Evolutionary conservation across 2,797 vertebrate genomes (phyloP), one percentile per base, ranked within the genome.

Genomic region (Zonotrichia albicollis): DNA sequence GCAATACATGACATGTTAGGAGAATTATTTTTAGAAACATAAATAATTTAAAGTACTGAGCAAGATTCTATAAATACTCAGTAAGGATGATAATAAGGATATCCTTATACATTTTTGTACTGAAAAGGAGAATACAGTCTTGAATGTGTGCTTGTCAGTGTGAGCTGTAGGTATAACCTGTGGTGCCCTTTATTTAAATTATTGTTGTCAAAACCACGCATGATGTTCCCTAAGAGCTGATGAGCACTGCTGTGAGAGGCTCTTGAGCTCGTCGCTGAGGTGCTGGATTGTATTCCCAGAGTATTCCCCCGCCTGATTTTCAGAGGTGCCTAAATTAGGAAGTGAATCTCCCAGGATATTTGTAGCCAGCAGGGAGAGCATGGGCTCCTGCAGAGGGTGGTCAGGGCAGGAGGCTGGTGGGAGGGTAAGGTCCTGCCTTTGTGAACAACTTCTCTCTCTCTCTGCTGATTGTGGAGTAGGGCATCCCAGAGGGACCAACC

Each of bases 11-110:
- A 67, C 93, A 70, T 61, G 75, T 58, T 68, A 77, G 87, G 87
- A 79, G 27, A 68, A 46, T 60, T 94, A 94, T 96, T 97, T 96
- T 95, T 95, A 92, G 94, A 93, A 87, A 67, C 67, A 76, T 95
- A 93, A 93, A 95, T 95, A 89, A 93, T 96, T 93, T 80, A 95
- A 88, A 60, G 29, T 72, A 71, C 66, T 76, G 75, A 95, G 57
- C 81, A 66, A 90, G 79, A 80, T 86, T 95, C 90, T 72, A 85
- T 88, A 95, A 85, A 57, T 79, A 62, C 8, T 6, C 43, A 71
- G 61, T 71, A 70, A 58, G 64, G 58, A 76, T 16, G 26, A 60
- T 62, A 81, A 72, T 71, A 46, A 85, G 45, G 54, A 46, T 78
- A 57, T 64, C 53, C 57, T 85, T 77, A n/a, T 20, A 43, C 10